A percentile compares a stretch with the other conserved stretches of the same genome.
Conservation (phyloP, 2,797 vertebrate species). For the Aeoliscus strigatus region DNA sequence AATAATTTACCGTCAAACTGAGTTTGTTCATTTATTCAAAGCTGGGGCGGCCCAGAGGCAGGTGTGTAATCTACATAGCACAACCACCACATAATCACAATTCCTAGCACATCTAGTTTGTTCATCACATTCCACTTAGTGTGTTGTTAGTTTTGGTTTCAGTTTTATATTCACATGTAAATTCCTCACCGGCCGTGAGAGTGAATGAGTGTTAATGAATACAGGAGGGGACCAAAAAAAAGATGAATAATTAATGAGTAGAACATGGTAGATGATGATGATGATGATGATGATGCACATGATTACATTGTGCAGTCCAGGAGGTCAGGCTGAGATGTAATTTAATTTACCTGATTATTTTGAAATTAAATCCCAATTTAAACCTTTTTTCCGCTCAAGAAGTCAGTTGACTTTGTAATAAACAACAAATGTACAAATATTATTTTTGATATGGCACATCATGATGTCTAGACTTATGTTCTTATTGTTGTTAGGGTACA, state of each 20-base stretch:
- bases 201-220: no score
- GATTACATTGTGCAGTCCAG: slow-evolving; percentile 17
- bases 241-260: slow-evolving; percentile 46
- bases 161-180: slow-evolving; percentile 6
- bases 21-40: no score
- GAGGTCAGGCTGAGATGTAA: slow-evolving; percentile 18
- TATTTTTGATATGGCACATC: no score
- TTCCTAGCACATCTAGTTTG: slow-evolving; percentile 29
- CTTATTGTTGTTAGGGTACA: no score
- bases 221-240: no score
- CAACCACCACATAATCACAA: slow-evolving; percentile 61
- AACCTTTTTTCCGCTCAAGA: no score
- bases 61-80: slow-evolving; percentile 63
- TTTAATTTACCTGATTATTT: slow-evolving; percentile 38
- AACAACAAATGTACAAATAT: no score
- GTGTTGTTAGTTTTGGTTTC: slow-evolving; percentile 21
- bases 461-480: no score
- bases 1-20: no score
- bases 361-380: no score
- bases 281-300: slow-evolving; percentile 16
- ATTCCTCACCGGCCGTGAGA: slow-evolving; percentile 5
- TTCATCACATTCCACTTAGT: slow-evolving; percentile 33
- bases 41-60: slow-evolving; percentile 29
- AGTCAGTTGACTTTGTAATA: no score
- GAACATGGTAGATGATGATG: no score